Percentiles rank a stretch among this genome's conserved stretches.
These are phyloP conservation scores for Aphodius sticticus DNA, from an alignment of 2,888 invertebrate species.

Conservation along the genomic window DNA sequence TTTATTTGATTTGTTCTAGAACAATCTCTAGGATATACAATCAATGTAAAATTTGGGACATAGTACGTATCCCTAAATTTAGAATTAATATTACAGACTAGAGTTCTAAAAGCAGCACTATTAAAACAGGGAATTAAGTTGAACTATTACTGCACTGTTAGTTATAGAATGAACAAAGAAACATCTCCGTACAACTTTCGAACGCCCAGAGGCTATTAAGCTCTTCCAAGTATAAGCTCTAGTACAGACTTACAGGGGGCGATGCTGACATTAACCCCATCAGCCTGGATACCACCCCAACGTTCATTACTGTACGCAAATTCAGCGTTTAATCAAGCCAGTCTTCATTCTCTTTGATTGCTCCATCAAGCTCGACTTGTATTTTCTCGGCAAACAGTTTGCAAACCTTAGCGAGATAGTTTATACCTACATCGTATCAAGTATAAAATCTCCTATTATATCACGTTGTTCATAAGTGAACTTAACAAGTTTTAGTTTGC, in stretches of 20 bases:
- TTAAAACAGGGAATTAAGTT: not conserved
- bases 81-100: no score
- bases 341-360: not conserved
- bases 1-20: no score
- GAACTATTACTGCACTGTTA: not conserved
- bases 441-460: not conserved
- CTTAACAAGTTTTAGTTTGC: no score
- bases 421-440: not conserved
- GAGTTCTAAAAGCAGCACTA: not conserved
- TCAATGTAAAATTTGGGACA: no score
- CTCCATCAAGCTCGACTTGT: not conserved
- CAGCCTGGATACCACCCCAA: not conserved
- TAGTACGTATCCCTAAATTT: no score
- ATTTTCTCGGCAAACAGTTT: not conserved
- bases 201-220: not conserved
- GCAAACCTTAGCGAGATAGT: not conserved
- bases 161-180: not conserved
- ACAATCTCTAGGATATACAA: no score
- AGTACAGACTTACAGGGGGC: not conserved
- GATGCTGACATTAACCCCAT: not conserved
- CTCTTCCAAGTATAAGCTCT: not conserved
- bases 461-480: not conserved
- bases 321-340: not conserved
- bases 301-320: not conserved
- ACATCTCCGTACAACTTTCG: not conserved